phyloP scores from a whole-genome alignment of 2,888 invertebrate genomes.

The Acanthosepion esculentum region DNA sequence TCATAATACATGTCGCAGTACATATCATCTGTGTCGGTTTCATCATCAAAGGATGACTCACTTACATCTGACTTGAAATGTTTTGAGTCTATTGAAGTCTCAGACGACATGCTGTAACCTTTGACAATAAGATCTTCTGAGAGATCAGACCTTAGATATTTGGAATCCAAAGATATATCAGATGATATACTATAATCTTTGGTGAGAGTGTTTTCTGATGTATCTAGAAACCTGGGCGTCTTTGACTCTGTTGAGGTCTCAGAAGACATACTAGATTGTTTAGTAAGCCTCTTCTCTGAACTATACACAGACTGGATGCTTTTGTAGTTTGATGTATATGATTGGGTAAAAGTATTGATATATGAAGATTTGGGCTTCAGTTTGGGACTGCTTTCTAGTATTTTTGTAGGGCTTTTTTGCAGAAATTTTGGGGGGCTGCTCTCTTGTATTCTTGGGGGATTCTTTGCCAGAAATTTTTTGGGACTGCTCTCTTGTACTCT shows the following conservation, averaged over 20 bases:
- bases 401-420: not conserved
- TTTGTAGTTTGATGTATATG: slow-evolving; percentile 1
- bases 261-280: slow-evolving; percentile 41
- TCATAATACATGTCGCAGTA: not conserved
- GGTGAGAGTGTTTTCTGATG: not conserved
- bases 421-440: not conserved
- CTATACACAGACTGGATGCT: not conserved
- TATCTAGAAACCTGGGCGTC: slow-evolving; percentile 2
- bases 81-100: slow-evolving; percentile 13
- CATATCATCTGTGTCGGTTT: slow-evolving; percentile 37
- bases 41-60: slow-evolving; percentile 34
- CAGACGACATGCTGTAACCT: slow-evolving; percentile 34
- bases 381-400: not conserved
- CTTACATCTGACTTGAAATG: slow-evolving; percentile 43
- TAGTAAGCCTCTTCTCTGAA: slow-evolving; percentile 36
- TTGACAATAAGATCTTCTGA: slow-evolving; percentile 40
- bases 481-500: not conserved
- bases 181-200: slow-evolving; percentile 45
- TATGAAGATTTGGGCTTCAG: not conserved
- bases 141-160: slow-evolving; percentile 35
- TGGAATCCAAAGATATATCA: slow-evolving; percentile 43
- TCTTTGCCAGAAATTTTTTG: not conserved
- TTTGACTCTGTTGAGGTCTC: slow-evolving; percentile 44
- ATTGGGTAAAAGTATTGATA: not conserved
- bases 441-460: not conserved